These are phyloP conservation scores for Lochmaea capreae DNA, from an alignment of 2,888 invertebrate species.

Conservation along the genomic window DNA sequence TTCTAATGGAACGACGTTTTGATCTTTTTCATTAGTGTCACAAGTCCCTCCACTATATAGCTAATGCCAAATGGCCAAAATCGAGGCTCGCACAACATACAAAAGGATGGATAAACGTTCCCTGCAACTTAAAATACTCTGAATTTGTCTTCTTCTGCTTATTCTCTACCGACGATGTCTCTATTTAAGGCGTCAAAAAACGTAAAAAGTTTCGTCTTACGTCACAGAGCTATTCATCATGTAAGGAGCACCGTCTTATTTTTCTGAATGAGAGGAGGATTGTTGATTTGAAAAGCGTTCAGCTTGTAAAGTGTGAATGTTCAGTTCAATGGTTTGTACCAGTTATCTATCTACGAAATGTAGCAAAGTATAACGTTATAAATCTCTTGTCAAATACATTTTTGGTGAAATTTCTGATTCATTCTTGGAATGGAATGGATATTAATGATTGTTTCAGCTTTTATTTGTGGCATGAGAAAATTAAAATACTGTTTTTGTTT, in stretches of 20 bases:
- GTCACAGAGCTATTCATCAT: conserved; percentile 10
- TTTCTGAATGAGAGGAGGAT: not conserved
- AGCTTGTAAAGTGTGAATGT: not conserved
- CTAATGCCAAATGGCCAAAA: not conserved
- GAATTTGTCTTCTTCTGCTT: conserved; percentile 54
- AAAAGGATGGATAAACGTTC: conserved; percentile 57
- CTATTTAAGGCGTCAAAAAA: conserved; percentile 12
- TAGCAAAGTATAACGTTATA: too few relatives aligned
- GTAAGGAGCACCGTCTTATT: not conserved
- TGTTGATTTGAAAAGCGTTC: not conserved
- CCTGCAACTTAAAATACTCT: conserved; percentile 57
- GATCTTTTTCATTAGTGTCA: not conserved
- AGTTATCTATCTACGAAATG: not conserved
- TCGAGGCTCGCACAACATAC: conserved; percentile 33
- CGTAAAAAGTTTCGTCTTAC: conserved; percentile 27
- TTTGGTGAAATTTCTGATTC: too few relatives aligned
- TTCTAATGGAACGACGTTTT: too few relatives aligned
- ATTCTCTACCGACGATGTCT: conserved; percentile 10
- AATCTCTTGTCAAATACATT: too few relatives aligned
- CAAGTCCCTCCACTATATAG: conserved; percentile 4
- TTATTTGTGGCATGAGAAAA: too few relatives aligned
- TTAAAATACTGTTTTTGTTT: too few relatives aligned
- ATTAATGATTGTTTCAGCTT: too few relatives aligned
- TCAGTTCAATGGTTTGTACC: not conserved
- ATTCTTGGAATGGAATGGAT: too few relatives aligned